These are phyloP conservation scores for Heliconius charithonia DNA, from an alignment of 2,888 invertebrate genomes.

Conservation along the genomic window DNA sequence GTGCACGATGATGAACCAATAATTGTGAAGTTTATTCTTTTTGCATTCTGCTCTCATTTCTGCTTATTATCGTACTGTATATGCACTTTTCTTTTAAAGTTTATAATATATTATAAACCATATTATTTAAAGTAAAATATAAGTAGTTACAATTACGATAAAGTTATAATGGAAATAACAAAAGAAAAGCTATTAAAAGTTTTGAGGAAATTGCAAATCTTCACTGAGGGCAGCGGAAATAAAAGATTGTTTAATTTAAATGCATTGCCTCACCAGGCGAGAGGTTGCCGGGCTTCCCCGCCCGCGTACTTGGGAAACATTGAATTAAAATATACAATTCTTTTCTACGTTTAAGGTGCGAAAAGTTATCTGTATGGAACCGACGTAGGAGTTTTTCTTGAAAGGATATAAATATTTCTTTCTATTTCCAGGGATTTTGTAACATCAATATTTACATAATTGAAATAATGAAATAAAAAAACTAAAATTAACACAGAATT, in stretches of 20 bases:
- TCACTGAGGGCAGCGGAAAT: slow-evolving; percentile 21
- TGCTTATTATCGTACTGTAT: not conserved
- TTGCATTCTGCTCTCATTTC: slow-evolving; percentile 1
- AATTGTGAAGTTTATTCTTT: not conserved
- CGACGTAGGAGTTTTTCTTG: not conserved
- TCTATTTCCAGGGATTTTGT: not conserved
- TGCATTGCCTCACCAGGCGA: slow-evolving; percentile 32
- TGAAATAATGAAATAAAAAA: not conserved
- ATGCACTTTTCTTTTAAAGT: not conserved
- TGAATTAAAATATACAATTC: slow-evolving; percentile 30
- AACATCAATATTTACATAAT: not conserved
- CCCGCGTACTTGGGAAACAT: slow-evolving; percentile 14
- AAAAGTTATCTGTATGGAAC: slow-evolving; percentile 19
- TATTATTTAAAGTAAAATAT: not conserved
- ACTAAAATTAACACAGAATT: too few relatives aligned
- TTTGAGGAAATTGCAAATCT: slow-evolving; percentile 22
- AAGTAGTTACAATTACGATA: slow-evolving; percentile 6
- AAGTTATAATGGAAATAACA: not conserved
- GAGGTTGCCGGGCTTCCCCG: slow-evolving; percentile 23
- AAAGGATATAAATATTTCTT: not conserved
- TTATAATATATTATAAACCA: too few relatives aligned
- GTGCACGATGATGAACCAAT: not conserved
- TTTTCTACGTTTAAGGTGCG: slow-evolving; percentile 23
- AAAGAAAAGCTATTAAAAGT: slow-evolving; percentile 27
- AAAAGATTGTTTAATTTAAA: slow-evolving; percentile 41